Percentiles rank a stretch among this genome's conserved stretches.
These are phyloP conservation scores for Myiozetetes cayanensis DNA, from an alignment of 2,113 vertebrate genomes.

Conservation along the genomic window DNA sequence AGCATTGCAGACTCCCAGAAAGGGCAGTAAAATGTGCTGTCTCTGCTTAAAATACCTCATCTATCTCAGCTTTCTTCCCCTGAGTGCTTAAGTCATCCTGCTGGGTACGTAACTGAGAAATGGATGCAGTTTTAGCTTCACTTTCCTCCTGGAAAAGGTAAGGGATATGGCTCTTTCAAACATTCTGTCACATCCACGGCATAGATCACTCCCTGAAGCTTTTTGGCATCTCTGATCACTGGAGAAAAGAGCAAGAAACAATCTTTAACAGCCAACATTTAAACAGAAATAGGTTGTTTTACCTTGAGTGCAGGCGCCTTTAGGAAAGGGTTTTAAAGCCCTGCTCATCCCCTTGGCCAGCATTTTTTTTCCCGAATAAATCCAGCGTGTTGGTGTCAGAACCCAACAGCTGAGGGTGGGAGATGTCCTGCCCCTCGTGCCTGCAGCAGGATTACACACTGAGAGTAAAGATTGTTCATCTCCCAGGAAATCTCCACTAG, in stretches of 20 bases:
- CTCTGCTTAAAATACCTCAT: slow-evolving; percentile 28
- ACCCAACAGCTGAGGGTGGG: background rate
- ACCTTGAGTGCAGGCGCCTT: background rate
- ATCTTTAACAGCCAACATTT: background rate
- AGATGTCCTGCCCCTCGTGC: background rate
- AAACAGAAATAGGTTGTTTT: background rate
- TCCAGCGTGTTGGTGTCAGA: background rate
- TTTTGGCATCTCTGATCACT: background rate
- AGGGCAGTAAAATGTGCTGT: background rate
- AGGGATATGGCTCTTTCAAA: background rate
- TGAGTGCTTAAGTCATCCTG: background rate
- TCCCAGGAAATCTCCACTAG: background rate
- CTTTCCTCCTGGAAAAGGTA: background rate
- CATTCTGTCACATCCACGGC: background rate
- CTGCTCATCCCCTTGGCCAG: background rate
- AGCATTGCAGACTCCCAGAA: background rate
- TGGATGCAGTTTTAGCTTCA: background rate
- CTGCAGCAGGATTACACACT: background rate
- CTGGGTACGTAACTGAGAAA: background rate
- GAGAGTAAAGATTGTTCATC: background rate
- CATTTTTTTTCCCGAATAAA: background rate
- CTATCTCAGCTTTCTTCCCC: background rate
- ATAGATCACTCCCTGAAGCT: background rate
- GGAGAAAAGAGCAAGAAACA: background rate
- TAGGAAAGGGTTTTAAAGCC: background rate